Conservation (phyloP, 2,888 invertebrate genomes). For the Eupithecia insigniata region DNA sequence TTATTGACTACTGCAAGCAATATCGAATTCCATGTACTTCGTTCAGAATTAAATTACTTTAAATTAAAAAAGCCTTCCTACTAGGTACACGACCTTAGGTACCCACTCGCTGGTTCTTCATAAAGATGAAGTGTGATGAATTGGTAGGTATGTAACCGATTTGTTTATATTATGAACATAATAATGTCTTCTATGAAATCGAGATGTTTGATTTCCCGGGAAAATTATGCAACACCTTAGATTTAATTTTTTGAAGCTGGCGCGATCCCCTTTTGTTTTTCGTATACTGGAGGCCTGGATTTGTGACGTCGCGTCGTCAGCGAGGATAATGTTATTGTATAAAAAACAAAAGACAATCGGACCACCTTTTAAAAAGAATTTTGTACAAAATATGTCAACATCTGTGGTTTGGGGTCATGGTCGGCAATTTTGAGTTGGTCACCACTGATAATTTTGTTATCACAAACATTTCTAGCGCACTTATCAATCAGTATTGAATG, state of each 20-base stretch:
- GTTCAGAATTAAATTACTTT: too few relatives aligned
- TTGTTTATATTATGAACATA: background rate
- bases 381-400: background rate
- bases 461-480: constrained; percentile 23
- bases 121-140: background rate
- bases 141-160: background rate
- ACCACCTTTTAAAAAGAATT: too few relatives aligned
- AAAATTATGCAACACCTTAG: background rate
- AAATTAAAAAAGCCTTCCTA: too few relatives aligned
- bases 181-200: background rate
- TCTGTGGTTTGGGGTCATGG: constrained; percentile 11
- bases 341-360: too few relatives aligned
- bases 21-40: too few relatives aligned
- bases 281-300: too few relatives aligned
- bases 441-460: constrained; percentile 15
- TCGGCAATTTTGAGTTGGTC: background rate
- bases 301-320: too few relatives aligned
- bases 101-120: background rate
- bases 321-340: too few relatives aligned
- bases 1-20: too few relatives aligned
- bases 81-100: too few relatives aligned
- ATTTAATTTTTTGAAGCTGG: too few relatives aligned
- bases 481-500: constrained; percentile 25
- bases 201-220: background rate
- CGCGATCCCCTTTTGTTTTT: too few relatives aligned